A percentile compares a stretch with the other conserved stretches of the same genome.
These are phyloP conservation scores for Leucoma salicis DNA, from an alignment of 2,888 invertebrate species.

Conservation along the genomic window DNA sequence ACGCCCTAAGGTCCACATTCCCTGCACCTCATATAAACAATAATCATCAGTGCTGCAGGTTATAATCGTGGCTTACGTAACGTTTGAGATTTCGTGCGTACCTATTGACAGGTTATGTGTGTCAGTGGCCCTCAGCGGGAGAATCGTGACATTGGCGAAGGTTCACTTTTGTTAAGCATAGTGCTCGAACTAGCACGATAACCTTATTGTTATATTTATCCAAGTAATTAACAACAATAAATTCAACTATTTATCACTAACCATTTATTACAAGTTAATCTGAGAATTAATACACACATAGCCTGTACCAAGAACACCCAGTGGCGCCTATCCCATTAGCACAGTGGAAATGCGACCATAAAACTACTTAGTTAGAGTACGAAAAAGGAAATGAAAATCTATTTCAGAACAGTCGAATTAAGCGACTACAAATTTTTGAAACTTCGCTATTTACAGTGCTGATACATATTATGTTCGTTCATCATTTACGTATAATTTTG, in stretches of 20 bases:
- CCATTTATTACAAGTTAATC: no score
- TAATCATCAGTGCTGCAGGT: conserved; percentile 60
- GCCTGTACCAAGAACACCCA: conserved; percentile 31
- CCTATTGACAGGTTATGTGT: conserved; percentile 64
- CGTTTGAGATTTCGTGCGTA: conserved; percentile 55
- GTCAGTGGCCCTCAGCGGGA: conserved; percentile 42
- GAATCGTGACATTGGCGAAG: conserved; percentile 25
- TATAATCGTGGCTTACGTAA: conserved; percentile 70
- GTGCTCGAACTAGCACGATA: conserved; percentile 11
- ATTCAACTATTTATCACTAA: no score
- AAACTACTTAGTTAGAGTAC: conserved; percentile 28
- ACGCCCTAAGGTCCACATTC: conserved; percentile 50
- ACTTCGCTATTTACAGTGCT: conserved; percentile 13
- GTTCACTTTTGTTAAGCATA: conserved; percentile 20
- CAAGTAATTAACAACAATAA: no score
- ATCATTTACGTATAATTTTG: neutral
- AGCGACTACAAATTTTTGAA: conserved; percentile 32
- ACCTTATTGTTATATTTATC: no score
- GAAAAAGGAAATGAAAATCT: conserved; percentile 24
- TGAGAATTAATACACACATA: conserved; percentile 40
- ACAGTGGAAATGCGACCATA: conserved; percentile 40
- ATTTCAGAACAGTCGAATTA: conserved; percentile 27
- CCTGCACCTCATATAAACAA: conserved; percentile 63
- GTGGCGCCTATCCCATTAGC: conserved; percentile 32
- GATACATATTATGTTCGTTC: neutral